Conservation (phyloP, 2,888 invertebrate genomes). For the Cetonia aurata region DNA sequence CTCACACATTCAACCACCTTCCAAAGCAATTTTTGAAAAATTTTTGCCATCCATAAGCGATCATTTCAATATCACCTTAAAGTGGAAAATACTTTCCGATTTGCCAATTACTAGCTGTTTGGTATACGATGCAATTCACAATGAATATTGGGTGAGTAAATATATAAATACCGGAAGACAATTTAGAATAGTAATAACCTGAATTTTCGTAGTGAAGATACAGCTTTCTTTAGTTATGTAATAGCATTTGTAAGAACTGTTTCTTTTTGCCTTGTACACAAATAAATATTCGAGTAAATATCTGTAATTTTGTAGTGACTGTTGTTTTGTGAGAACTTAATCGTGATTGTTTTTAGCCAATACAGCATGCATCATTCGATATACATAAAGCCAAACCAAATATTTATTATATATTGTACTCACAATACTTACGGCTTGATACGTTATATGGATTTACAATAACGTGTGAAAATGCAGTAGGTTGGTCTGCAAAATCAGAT, state of each 20-base stretch:
- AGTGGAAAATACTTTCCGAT: slow-evolving; percentile 5
- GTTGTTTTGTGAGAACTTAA: too few relatives aligned
- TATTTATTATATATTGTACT: slow-evolving; percentile 1
- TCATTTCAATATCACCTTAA: slow-evolving; percentile 9
- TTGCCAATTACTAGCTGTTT: slow-evolving; percentile 18
- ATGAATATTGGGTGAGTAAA: slow-evolving; percentile 22
- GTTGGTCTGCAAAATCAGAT: slow-evolving; percentile 26
- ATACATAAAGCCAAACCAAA: not conserved
- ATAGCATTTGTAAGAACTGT: not conserved
- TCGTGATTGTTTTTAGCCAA: slow-evolving; percentile 5
- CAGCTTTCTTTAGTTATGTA: too few relatives aligned
- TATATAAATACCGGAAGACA: not conserved
- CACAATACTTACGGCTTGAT: not conserved
- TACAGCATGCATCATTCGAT: not conserved
- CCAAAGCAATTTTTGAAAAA: slow-evolving; percentile 18
- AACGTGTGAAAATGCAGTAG: slow-evolving; percentile 21
- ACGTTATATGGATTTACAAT: slow-evolving; percentile 16
- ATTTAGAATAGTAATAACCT: not conserved
- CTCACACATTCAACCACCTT: not conserved
- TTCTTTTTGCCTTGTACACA: not conserved
- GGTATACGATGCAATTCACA: slow-evolving; percentile 2
- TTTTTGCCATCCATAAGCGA: not conserved
- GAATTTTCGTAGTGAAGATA: too few relatives aligned
- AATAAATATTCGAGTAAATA: too few relatives aligned
- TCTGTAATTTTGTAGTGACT: too few relatives aligned